Evolutionary conservation across 1,140 invertebrate genomes (phyloP).

Genomic region (Scaptomyza pallida): DNA sequence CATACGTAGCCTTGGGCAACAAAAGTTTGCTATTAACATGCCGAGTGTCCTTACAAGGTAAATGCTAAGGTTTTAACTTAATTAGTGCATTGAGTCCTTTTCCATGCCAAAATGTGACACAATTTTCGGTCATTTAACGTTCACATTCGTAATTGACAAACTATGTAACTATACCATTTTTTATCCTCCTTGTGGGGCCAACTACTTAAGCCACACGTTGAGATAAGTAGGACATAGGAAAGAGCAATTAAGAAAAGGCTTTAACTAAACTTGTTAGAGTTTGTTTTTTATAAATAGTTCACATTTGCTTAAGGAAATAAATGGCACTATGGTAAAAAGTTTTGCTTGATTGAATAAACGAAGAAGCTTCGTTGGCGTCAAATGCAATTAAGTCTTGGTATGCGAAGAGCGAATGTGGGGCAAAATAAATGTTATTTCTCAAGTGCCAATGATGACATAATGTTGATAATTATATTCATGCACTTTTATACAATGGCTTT

Average conservation of each 20-base stretch:
- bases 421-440: neutral
- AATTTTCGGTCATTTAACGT: conserved; percentile 44
- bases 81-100: conserved; percentile 63
- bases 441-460: neutral
- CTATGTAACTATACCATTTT: conserved; percentile 10
- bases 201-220: neutral
- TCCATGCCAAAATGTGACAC: conserved; percentile 53
- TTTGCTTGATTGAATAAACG: too few relatives aligned
- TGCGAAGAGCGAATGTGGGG: neutral
- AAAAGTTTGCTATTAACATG: conserved; percentile 69
- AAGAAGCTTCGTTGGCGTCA: neutral
- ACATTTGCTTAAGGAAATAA: too few relatives aligned
- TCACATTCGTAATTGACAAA: conserved; percentile 25
- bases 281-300: too few relatives aligned
- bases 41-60: conserved; percentile 61
- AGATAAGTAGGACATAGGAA: neutral
- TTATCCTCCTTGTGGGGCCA: conserved; percentile 11
- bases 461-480: neutral
- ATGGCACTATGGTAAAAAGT: too few relatives aligned
- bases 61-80: conserved; percentile 78
- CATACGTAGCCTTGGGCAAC: conserved; percentile 45
- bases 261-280: too few relatives aligned
- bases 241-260: too few relatives aligned
- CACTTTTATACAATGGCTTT: too few relatives aligned
- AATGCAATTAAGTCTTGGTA: neutral